These are phyloP conservation scores for Myzus persicae DNA, from an alignment of 1,140 invertebrate species.

Conservation along the genomic window DNA sequence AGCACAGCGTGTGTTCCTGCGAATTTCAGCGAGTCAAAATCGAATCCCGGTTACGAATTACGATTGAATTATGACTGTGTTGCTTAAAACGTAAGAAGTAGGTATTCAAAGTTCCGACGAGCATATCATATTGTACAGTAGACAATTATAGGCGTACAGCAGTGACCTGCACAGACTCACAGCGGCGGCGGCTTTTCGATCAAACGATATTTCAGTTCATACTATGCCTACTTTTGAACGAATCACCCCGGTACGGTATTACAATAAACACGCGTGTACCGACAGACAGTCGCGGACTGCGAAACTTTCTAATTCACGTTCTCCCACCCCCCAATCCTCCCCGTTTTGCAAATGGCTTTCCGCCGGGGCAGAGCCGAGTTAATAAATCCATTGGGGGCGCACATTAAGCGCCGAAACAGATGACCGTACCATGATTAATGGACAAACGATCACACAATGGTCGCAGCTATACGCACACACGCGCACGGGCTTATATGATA, in stretches of 20 bases:
- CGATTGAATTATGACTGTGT: no score
- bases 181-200: background rate
- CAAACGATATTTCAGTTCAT: background rate
- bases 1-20: background rate
- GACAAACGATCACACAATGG: conserved; percentile 47
- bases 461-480: background rate
- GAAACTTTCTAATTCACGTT: background rate
- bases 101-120: no score
- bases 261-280: background rate
- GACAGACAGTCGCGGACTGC: background rate
- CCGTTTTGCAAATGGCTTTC: background rate
- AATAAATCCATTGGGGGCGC: conserved; percentile 30
- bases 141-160: no score
- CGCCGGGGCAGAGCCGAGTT: background rate
- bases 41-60: background rate
- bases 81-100: no score
- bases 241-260: background rate
- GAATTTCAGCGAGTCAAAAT: background rate
- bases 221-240: no score
- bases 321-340: background rate
- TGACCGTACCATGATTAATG: conserved; percentile 11
- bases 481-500: background rate
- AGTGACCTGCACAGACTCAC: no score
- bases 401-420: conserved; percentile 50
- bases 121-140: no score